Evolutionary conservation across 2,888 invertebrate species (phyloP).

Genomic region (Troides oblongomaculatus): DNA sequence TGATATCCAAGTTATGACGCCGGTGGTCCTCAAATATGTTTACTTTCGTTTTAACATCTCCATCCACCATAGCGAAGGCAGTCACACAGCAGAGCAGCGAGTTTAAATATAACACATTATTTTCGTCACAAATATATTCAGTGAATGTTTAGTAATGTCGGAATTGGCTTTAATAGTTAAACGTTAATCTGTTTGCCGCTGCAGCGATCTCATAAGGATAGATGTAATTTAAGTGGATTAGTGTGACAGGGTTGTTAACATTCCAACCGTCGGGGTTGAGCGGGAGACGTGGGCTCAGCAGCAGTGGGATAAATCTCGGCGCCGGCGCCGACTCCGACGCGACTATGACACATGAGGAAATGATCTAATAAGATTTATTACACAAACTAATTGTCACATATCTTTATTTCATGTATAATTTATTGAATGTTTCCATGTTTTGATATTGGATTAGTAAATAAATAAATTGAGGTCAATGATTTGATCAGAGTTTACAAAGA

Average conservation of each 20-base stretch:
- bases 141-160: neutral
- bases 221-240: slow-evolving; percentile 26
- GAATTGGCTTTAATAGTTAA: slow-evolving; percentile 13
- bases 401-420: too few relatives aligned
- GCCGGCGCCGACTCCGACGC: slow-evolving; percentile 15
- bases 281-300: slow-evolving; percentile 4
- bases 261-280: slow-evolving; percentile 16
- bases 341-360: neutral
- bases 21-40: too few relatives aligned
- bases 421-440: too few relatives aligned
- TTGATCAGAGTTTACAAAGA: too few relatives aligned
- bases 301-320: slow-evolving; percentile 16
- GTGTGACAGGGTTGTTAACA: slow-evolving; percentile 28
- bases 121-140: neutral
- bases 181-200: slow-evolving; percentile 12
- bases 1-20: too few relatives aligned
- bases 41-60: too few relatives aligned
- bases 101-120: neutral
- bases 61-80: too few relatives aligned
- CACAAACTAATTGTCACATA: too few relatives aligned
- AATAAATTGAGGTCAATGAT: too few relatives aligned
- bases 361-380: too few relatives aligned
- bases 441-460: too few relatives aligned
- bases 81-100: neutral
- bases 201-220: slow-evolving; percentile 16